Evolutionary conservation across 2,113 vertebrate genomes (phyloP).

Genomic region (Epinephelus lanceolatus): DNA sequence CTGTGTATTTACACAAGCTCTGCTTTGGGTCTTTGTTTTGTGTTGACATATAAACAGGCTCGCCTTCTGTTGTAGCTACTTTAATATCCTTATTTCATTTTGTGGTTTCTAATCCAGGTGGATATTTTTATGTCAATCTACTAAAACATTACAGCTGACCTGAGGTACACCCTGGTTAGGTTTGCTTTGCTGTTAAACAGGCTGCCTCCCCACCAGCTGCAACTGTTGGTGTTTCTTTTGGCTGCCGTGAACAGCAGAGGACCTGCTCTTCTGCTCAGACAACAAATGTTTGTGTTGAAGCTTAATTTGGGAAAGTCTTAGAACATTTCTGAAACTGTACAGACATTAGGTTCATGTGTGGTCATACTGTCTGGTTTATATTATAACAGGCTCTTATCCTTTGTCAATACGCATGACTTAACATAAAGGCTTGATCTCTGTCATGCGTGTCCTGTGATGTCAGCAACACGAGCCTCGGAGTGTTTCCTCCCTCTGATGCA

Average conservation of each 20-base stretch:
- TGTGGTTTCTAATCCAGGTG: neutral
- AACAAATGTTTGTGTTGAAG: neutral
- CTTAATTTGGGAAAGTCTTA: no score
- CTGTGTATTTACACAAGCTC: neutral
- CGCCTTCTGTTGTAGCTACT: neutral
- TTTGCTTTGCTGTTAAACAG: neutral
- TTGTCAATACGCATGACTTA: neutral
- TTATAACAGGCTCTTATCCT: neutral
- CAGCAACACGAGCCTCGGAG: neutral
- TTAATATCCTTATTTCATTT: neutral
- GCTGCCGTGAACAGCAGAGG: no score
- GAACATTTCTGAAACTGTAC: neutral
- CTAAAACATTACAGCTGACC: neutral
- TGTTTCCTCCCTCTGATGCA: neutral
- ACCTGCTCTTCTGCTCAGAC: neutral
- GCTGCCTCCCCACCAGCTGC: neutral
- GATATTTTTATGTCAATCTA: neutral
- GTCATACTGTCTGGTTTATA: no score
- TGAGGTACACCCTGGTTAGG: neutral
- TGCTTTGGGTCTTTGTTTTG: neutral
- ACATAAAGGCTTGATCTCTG: neutral
- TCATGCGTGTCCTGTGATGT: neutral
- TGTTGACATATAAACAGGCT: neutral
- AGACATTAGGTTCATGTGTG: neutral
- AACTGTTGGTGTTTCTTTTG: no score